Conservation (phyloP, 30 jellyfish, hydroid and myxozoan species). For the Hydractinia symbiolongicarpus region DNA sequence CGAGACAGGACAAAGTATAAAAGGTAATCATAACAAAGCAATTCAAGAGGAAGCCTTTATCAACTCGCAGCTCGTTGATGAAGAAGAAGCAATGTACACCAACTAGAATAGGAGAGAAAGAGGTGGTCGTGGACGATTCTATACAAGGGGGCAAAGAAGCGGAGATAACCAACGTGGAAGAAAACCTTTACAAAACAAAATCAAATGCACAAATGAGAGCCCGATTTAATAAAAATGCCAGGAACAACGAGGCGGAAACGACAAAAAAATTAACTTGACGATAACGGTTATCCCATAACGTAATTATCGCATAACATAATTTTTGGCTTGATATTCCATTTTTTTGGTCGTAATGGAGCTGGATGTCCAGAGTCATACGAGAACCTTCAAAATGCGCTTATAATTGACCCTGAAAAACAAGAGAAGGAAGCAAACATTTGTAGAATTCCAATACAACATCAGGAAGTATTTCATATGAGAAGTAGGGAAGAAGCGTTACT, state of each 20-base stretch:
- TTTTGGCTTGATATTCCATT: constrained; percentile 20
- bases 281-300: constrained; percentile 29
- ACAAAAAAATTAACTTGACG: constrained; percentile 26
- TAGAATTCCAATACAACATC: constrained; percentile 9
- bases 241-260: constrained; percentile 12
- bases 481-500: constrained; percentile 31
- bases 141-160: constrained; percentile 6
- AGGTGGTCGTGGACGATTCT: constrained; percentile 13
- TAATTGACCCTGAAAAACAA: not conserved
- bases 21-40: no score
- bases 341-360: constrained; percentile 30
- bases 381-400: not conserved
- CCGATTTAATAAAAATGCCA: constrained; percentile 15
- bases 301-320: no score
- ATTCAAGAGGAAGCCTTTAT: no score
- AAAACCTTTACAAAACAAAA: not conserved
- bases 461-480: constrained; percentile 21
- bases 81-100: no score
- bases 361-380: constrained; percentile 25
- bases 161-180: constrained; percentile 12
- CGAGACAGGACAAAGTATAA: no score
- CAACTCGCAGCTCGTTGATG: no score
- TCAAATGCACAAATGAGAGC: constrained; percentile 21
- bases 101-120: constrained; percentile 14
- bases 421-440: constrained; percentile 18